Conservation (phyloP, 2,888 invertebrate genomes). For the Idaea straminata region DNA sequence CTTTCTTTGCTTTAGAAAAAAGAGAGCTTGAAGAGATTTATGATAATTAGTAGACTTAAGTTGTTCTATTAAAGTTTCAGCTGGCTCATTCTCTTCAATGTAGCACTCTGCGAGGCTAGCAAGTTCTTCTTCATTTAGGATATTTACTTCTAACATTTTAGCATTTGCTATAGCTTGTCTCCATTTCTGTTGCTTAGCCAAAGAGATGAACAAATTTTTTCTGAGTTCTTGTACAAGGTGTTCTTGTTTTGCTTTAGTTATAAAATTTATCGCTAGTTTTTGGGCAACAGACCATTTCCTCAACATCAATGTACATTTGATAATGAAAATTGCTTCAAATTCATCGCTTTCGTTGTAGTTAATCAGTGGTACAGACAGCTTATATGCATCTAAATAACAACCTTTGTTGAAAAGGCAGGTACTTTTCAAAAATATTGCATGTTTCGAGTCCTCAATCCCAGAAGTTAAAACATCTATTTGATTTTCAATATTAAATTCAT, state of each 20-base stretch:
- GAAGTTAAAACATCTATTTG: constrained; percentile 76
- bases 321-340: constrained; percentile 60
- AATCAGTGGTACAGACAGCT: constrained; percentile 64
- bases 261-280: constrained; percentile 63
- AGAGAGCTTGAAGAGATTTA: constrained; percentile 71
- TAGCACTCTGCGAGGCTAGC: constrained; percentile 59
- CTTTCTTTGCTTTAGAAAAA: constrained; percentile 70
- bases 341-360: constrained; percentile 62
- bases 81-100: constrained; percentile 55
- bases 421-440: constrained; percentile 82
- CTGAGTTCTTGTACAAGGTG: constrained; percentile 46
- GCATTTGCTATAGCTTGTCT: constrained; percentile 65
- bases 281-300: constrained; percentile 67
- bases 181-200: constrained; percentile 73
- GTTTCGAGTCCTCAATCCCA: constrained; percentile 80
- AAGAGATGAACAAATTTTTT: constrained; percentile 55
- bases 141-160: constrained; percentile 47
- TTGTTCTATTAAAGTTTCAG: constrained; percentile 46
- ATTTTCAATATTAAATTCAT: constrained; percentile 61
- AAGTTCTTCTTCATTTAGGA: constrained; percentile 47
- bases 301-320: constrained; percentile 62
- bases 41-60: constrained; percentile 50
- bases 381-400: constrained; percentile 78
- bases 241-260: constrained; percentile 56
- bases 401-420: constrained; percentile 75